Evolutionary conservation across 2,797 vertebrate species (phyloP).

Genomic region (Tapirus indicus): DNA sequence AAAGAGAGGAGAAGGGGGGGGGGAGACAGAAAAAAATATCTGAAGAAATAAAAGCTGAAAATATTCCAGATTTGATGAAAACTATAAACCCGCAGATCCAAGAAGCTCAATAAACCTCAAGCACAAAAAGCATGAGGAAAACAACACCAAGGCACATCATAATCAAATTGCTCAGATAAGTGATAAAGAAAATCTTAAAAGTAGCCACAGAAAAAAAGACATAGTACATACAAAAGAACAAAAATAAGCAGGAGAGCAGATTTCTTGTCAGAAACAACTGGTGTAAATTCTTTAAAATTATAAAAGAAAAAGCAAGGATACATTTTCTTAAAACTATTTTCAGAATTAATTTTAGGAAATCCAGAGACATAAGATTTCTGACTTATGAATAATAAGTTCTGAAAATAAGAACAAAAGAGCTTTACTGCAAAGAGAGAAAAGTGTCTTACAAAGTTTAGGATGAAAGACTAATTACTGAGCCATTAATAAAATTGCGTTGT

Average conservation of each 20-base stretch:
- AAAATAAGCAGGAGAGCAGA: not conserved
- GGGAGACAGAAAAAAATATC: not conserved
- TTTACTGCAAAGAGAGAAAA: not conserved
- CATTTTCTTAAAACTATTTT: not conserved
- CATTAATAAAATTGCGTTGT: not conserved
- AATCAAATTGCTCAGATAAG: not conserved
- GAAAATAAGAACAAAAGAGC: not conserved
- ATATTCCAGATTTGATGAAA: not conserved
- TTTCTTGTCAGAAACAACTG: constrained; percentile 14
- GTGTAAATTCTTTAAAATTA: not conserved
- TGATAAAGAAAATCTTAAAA: not conserved
- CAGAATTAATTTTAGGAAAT: not conserved
- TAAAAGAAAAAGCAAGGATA: not conserved
- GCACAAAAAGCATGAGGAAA: not conserved
- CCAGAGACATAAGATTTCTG: not conserved
- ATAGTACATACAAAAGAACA: not conserved
- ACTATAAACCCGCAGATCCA: not conserved
- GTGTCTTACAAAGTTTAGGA: not conserved
- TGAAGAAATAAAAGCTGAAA: not conserved
- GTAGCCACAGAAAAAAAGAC: not conserved
- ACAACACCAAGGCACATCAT: not conserved
- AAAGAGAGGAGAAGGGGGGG: not conserved
- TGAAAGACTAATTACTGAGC: constrained; percentile 26
- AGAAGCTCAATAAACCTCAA: not conserved
- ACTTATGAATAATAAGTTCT: not conserved